A percentile compares a stretch with the other conserved stretches of the same genome.
Conservation (phyloP, 2,113 vertebrate genomes). For the Hemiprocne comata region DNA sequence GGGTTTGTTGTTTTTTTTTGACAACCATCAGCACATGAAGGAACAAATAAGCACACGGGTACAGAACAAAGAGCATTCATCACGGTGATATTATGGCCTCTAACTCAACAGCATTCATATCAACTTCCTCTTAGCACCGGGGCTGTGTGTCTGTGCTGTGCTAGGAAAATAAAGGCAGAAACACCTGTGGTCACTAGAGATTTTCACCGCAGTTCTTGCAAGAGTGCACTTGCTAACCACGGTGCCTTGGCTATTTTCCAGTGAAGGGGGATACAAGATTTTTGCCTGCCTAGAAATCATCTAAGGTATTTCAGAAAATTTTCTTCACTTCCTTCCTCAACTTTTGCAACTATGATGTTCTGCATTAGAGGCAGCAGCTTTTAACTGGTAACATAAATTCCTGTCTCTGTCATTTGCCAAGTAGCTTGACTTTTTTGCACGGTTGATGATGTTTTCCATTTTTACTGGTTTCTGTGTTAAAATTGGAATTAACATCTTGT, state of each 20-base stretch:
- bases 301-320: background rate
- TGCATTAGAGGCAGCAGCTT: background rate
- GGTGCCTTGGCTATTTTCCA: background rate
- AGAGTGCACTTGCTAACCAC: background rate
- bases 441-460: background rate
- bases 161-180: background rate
- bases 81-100: background rate
- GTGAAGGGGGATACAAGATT: background rate
- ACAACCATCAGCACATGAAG: background rate
- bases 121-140: background rate
- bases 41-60: background rate
- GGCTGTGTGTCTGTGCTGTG: background rate
- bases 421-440: background rate
- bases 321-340: constrained; percentile 39
- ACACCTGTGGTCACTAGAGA: constrained; percentile 20
- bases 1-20: background rate
- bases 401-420: background rate
- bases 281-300: constrained; percentile 5
- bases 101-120: background rate
- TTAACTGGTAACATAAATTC: background rate
- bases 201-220: background rate
- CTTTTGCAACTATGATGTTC: background rate
- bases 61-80: constrained; percentile 41
- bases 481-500: background rate
- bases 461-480: background rate